Base-by-base conservation (phyloP, 2,113 vertebrate genomes). In the Panthera tigris region DNA sequence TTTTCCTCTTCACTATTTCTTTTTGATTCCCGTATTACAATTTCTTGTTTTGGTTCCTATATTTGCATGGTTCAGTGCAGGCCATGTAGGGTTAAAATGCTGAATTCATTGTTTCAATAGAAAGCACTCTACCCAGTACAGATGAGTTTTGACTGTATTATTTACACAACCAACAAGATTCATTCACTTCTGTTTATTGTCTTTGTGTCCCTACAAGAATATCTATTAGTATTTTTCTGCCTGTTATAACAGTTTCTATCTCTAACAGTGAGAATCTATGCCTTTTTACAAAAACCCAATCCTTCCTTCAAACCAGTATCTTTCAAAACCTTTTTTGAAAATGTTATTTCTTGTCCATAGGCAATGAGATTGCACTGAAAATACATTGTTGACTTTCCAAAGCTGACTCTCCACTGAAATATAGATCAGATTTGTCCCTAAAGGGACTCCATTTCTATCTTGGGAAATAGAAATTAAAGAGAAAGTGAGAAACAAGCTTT, bases 261-360 rank as follows among this genome's bases (percentile, higher is more conserved):
- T 91, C 41, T 95, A 93, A 57, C 19, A 89, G 39, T 1, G 94
- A 71, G 50, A 86, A 92, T 11, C 4, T 36, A 55, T 50, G 29
- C 11, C 61, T 74, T 88, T 96, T 61, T 66, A 95, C 2, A 91
- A 76, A 88, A 95, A 50, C 6, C 18, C 68, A 89, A 71, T 41
- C 39, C 25, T 16, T 81, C 31, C 48, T 86, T 94, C 65, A 84
- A 63, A 90, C 4, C 4, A 63, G 12, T 33, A 88, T 41, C 39
- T 91, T 97, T 84, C 55, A 79, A 61, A 93, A 97, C 36, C 5
- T 73, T 57, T 91, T 96, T 76, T 81, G 31, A 88, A 65, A 95
- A 69, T 83, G 27, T 63, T 39, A 79, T 76, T 29, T 84, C 31
- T 83, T 74, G 5, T 88, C 18, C 16, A 21, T 76, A 95, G 45